These are phyloP conservation scores for Oenanthe oenanthe DNA, from an alignment of 2,113 vertebrate genomes.

Conservation along the genomic window DNA sequence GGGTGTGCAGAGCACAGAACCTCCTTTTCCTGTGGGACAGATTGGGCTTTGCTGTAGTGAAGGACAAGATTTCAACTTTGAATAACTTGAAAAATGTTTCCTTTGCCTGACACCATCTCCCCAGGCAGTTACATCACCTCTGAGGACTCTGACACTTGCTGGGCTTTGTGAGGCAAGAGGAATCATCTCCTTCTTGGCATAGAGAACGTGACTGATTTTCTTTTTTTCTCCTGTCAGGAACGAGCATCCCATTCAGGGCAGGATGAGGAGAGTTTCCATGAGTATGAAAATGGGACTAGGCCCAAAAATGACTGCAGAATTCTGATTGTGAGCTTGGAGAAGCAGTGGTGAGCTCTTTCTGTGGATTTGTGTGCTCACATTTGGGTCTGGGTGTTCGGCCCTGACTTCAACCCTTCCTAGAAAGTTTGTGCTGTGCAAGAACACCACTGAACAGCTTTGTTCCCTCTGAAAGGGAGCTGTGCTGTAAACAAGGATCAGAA, in stretches of 20 bases:
- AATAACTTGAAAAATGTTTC: neutral
- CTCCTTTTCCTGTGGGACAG: neutral
- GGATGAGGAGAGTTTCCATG: neutral
- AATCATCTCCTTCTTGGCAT: neutral
- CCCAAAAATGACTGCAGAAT: neutral
- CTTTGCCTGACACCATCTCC: neutral
- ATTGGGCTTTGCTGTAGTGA: neutral
- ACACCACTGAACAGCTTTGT: constrained; percentile 45
- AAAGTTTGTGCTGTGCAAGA: constrained; percentile 32
- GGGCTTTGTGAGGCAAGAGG: neutral
- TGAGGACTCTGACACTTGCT: neutral
- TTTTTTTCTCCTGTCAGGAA: neutral
- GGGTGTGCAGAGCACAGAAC: neutral
- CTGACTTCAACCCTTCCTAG: constrained; percentile 53
- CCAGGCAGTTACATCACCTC: neutral
- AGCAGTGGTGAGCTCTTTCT: neutral
- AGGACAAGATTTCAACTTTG: neutral
- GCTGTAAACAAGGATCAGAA: constrained; percentile 62
- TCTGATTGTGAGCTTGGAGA: neutral
- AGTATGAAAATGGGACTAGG: neutral
- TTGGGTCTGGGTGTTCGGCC: neutral
- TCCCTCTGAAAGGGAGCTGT: constrained; percentile 39
- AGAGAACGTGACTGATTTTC: neutral
- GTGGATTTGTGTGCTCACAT: neutral
- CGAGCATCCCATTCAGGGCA: neutral